Conservation (phyloP, 2,888 invertebrate species). For the Glyphotaelius pellucidus region DNA sequence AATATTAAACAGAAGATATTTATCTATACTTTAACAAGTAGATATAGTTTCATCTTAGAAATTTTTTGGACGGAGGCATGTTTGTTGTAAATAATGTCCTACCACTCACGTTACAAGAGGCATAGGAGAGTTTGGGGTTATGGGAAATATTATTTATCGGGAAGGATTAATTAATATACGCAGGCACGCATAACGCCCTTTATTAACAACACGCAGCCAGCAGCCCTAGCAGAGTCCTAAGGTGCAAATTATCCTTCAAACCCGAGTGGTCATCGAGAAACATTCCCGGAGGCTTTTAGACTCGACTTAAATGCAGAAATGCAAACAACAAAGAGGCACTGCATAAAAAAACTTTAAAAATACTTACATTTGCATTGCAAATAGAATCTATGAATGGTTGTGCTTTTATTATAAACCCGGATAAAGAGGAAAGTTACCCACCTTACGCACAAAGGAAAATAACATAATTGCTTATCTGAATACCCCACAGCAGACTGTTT, state of each 20-base stretch:
- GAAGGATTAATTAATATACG: neutral
- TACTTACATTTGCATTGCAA: neutral
- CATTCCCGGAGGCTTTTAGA: conserved; percentile 43
- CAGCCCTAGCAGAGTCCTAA: conserved; percentile 10
- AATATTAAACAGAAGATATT: neutral
- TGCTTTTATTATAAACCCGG: neutral
- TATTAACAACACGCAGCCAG: neutral
- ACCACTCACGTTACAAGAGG: neutral
- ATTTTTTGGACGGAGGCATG: neutral
- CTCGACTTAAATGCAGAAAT: conserved; percentile 10
- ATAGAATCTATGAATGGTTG: neutral
- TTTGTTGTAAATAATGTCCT: neutral
- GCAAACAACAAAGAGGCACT: neutral
- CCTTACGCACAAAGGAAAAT: neutral
- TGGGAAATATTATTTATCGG: neutral
- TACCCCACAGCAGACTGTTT: neutral
- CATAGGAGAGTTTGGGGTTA: neutral
- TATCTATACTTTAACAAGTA: neutral
- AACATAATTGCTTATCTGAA: neutral
- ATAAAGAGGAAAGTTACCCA: neutral
- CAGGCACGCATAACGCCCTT: neutral
- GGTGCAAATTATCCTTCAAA: conserved; percentile 54
- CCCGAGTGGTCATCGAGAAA: conserved; percentile 33
- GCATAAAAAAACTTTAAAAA: neutral
- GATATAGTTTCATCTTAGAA: neutral